A percentile compares a stretch with the other conserved stretches of the same genome.
These are phyloP conservation scores for Danionella dracula DNA, from an alignment of 2,797 vertebrate genomes.

Conservation along the genomic window DNA sequence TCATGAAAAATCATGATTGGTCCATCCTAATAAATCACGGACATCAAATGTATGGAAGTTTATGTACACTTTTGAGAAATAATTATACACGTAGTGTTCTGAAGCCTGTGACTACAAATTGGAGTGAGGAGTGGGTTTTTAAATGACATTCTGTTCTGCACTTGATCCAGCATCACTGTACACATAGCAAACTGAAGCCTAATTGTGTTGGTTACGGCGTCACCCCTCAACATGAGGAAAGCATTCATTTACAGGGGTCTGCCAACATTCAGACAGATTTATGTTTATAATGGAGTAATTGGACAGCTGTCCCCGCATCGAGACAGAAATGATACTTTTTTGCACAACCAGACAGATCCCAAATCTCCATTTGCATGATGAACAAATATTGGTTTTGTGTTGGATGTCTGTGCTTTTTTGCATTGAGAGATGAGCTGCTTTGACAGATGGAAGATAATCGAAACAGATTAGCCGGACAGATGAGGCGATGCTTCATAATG, in stretches of 20 bases:
- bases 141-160: no score
- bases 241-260: background rate
- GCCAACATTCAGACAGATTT: background rate
- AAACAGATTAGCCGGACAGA: constrained; percentile 25
- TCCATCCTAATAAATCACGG: no score
- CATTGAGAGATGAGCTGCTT: background rate
- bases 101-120: no score
- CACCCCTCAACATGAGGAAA: background rate
- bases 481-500: background rate
- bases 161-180: no score
- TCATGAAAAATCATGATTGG: no score
- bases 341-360: background rate
- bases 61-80: no score
- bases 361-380: constrained; percentile 6
- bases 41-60: no score
- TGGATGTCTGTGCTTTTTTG: background rate
- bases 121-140: no score
- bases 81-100: no score
- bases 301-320: constrained; percentile 9
- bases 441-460: constrained; percentile 25
- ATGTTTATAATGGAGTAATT: constrained; percentile 3
- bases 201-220: no score
- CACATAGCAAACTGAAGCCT: no score
- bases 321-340: constrained; percentile 7
- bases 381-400: constrained; percentile 16